These are phyloP conservation scores for Colistium nudipinnis DNA, from an alignment of 2,113 vertebrate genomes.

Conservation along the genomic window DNA sequence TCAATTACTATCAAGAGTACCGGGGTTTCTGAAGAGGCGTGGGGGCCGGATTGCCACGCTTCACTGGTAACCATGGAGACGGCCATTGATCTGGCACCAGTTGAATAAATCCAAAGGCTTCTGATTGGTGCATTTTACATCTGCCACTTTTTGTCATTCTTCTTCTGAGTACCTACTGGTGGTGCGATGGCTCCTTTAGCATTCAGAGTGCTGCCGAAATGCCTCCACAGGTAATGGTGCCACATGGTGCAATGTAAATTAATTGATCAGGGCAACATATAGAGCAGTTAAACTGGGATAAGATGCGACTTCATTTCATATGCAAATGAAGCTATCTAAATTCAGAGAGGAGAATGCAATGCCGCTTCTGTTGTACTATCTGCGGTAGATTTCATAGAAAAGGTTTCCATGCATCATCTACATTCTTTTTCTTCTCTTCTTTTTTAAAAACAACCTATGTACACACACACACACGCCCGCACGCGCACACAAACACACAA, in stretches of 20 bases:
- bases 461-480: constrained; percentile 13
- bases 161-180: not conserved
- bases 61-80: constrained; percentile 47
- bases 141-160: not conserved
- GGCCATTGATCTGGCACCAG: constrained; percentile 11
- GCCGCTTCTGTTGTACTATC: constrained; percentile 52
- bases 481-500: constrained; percentile 7
- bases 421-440: constrained; percentile 31
- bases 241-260: constrained; percentile 29
- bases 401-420: constrained; percentile 35
- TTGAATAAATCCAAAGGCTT: constrained; percentile 26
- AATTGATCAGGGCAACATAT: constrained; percentile 46
- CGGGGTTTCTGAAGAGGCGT: constrained; percentile 12
- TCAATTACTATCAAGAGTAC: constrained; percentile 51
- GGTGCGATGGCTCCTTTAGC: not conserved
- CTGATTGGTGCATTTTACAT: constrained; percentile 4
- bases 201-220: not conserved
- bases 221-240: constrained; percentile 41
- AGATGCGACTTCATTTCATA: constrained; percentile 56
- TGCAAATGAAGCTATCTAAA: constrained; percentile 76
- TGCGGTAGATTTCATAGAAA: constrained; percentile 55
- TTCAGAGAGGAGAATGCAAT: constrained; percentile 58
- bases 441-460: constrained; percentile 17
- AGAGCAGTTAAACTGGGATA: constrained; percentile 36
- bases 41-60: not conserved